Percentiles rank a stretch among this genome's conserved stretches.
Evolutionary conservation across 2,888 invertebrate genomes (phyloP).

Genomic region (Lasioglossum zephyrum): DNA sequence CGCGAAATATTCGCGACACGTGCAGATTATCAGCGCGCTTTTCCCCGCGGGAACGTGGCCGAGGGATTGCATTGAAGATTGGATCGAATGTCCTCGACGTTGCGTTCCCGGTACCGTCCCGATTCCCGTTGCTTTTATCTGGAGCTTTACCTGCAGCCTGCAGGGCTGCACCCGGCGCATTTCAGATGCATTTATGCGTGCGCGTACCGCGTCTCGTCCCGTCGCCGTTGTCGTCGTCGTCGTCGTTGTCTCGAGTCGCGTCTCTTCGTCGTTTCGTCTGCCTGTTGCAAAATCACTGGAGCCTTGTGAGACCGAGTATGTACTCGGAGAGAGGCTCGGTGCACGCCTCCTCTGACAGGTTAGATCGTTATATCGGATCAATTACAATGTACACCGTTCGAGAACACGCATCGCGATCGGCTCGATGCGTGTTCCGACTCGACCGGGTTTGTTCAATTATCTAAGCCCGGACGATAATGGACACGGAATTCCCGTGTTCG

Average conservation of each 20-base stretch:
- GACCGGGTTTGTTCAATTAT: slow-evolving; percentile 43
- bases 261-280: slow-evolving; percentile 5
- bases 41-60: slow-evolving; percentile 38
- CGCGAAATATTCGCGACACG: slow-evolving; percentile 75
- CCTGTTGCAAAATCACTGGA: neutral
- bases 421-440: slow-evolving; percentile 26
- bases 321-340: neutral
- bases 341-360: slow-evolving; percentile 40
- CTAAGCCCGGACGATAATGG: slow-evolving; percentile 34
- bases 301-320: neutral
- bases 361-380: slow-evolving; percentile 59
- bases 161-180: slow-evolving; percentile 43
- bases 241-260: neutral
- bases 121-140: slow-evolving; percentile 60
- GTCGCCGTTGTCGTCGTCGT: neutral
- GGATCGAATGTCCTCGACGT: slow-evolving; percentile 76
- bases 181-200: slow-evolving; percentile 48
- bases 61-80: slow-evolving; percentile 66
- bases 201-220: slow-evolving; percentile 17
- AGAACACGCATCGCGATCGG: slow-evolving; percentile 51
- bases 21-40: slow-evolving; percentile 73
- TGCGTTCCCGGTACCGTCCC: slow-evolving; percentile 74
- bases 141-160: slow-evolving; percentile 45
- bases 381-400: slow-evolving; percentile 50
- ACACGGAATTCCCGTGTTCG: slow-evolving; percentile 14